These are phyloP conservation scores for Torymus tubicola DNA, from an alignment of 2,888 invertebrate genomes.

Conservation along the genomic window DNA sequence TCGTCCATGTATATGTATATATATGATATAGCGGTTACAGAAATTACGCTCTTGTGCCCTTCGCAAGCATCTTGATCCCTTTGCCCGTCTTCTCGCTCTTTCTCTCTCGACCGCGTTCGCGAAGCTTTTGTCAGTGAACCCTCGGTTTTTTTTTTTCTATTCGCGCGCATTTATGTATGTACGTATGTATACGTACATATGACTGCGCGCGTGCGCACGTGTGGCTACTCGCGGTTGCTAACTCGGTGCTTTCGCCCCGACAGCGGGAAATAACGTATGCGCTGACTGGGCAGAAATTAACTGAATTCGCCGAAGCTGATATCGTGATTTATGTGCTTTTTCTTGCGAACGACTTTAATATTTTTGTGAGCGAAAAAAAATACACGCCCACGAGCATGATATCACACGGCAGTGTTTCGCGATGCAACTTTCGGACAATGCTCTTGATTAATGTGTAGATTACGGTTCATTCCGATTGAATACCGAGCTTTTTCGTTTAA, in stretches of 20 bases:
- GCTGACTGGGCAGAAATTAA: conserved; percentile 54
- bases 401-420: neutral
- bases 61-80: neutral
- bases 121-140: conserved; percentile 4
- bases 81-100: conserved; percentile 2
- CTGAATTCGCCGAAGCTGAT: conserved; percentile 45
- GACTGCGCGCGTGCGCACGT: no score
- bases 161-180: conserved; percentile 4
- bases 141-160: conserved; percentile 26
- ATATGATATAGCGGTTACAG: conserved; percentile 31
- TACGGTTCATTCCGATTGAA: no score
- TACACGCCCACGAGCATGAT: neutral
- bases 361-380: conserved; percentile 20
- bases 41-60: conserved; percentile 28
- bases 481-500: no score
- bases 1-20: neutral
- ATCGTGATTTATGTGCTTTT: conserved; percentile 49
- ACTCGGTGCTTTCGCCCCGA: conserved; percentile 12
- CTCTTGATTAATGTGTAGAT: no score
- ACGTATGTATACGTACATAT: no score
- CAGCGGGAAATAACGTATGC: conserved; percentile 39
- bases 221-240: no score
- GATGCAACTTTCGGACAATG: no score
- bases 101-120: neutral
- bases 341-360: conserved; percentile 5